Percentiles rank a stretch among this genome's conserved stretches.
These are phyloP conservation scores for Apoda limacodes DNA, from an alignment of 2,888 invertebrate genomes.

Conservation along the genomic window DNA sequence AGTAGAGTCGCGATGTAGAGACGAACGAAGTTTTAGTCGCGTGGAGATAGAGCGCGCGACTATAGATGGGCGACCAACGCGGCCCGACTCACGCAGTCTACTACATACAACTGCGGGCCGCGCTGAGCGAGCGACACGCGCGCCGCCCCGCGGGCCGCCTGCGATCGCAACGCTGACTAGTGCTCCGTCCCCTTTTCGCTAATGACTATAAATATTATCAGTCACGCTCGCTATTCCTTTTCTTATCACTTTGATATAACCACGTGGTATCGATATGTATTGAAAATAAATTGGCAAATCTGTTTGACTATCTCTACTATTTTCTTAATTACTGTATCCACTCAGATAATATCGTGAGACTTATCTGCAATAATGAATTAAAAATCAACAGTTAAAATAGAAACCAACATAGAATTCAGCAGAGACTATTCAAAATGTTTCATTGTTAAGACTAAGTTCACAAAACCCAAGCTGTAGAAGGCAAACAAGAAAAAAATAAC, in stretches of 20 bases:
- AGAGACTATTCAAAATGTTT: conserved; percentile 1
- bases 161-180: conserved; percentile 48
- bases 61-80: conserved; percentile 62
- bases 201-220: conserved; percentile 69
- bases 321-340: no score
- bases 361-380: background rate
- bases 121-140: conserved; percentile 49
- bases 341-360: no score
- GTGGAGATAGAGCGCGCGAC: conserved; percentile 49
- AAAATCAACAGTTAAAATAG: no score
- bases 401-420: background rate
- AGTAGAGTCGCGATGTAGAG: conserved; percentile 37
- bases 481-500: conserved; percentile 31
- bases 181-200: conserved; percentile 70
- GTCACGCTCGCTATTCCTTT: conserved; percentile 59
- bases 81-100: conserved; percentile 76
- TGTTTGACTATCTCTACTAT: no score
- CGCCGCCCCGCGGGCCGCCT: conserved; percentile 71
- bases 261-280: no score
- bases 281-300: no score
- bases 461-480: conserved; percentile 5
- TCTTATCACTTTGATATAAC: conserved; percentile 54
- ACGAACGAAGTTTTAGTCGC: conserved; percentile 61
- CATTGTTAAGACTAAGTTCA: background rate
- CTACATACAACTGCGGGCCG: conserved; percentile 62